A percentile compares a stretch with the other conserved stretches of the same genome.
Evolutionary conservation across 2,797 vertebrate species (phyloP).

Genomic region (Anisognathus igniventris): DNA sequence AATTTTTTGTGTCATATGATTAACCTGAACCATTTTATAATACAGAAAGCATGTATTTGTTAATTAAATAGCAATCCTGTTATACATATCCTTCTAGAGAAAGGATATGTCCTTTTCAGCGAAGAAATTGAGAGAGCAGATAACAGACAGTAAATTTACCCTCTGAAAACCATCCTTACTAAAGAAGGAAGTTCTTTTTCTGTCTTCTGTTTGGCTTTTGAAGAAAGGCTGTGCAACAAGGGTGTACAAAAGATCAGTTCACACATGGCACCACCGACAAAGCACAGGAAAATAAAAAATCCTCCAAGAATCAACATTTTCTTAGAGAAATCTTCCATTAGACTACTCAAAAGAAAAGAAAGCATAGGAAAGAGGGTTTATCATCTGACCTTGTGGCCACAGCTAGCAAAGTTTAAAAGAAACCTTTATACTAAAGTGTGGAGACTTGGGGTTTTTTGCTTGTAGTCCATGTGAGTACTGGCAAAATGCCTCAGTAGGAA

Average conservation of each 20-base stretch:
- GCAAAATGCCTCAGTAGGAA: not conserved
- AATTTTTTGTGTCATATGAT: not conserved
- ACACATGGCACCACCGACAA: not conserved
- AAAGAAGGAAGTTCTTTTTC: not conserved
- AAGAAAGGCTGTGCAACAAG: not conserved
- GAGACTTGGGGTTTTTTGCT: fast-evolving
- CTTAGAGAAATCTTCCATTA: not conserved
- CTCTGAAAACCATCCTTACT: not conserved
- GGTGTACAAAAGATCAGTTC: not conserved
- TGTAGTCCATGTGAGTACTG: not conserved
- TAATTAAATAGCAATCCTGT: not conserved
- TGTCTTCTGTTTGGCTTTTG: not conserved
- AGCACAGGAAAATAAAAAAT: not conserved
- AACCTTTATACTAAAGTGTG: not conserved
- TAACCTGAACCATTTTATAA: not conserved
- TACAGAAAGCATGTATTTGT: not conserved
- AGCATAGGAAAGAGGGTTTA: not conserved
- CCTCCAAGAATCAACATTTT: not conserved
- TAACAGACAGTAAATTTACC: not conserved
- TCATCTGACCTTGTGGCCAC: not conserved
- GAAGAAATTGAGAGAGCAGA: not conserved
- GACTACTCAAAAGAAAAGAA: not conserved
- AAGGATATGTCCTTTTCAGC: not conserved
- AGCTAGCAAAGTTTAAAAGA: not conserved
- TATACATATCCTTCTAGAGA: not conserved